These are phyloP conservation scores for Silurus asotus DNA, from an alignment of 2,113 vertebrate species.

Conservation along the genomic window DNA sequence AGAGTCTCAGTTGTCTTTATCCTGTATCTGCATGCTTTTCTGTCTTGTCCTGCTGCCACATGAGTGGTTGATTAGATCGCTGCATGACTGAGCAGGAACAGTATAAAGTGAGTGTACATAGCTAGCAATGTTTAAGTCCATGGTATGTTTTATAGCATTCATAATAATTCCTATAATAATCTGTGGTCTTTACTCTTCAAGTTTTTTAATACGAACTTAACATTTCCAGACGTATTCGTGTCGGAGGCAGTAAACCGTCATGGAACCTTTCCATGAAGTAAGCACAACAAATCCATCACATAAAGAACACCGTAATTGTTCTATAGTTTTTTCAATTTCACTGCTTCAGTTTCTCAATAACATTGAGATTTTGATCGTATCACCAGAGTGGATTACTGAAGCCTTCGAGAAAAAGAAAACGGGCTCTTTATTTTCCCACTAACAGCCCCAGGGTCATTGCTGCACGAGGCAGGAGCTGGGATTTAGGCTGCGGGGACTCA, in stretches of 20 bases:
- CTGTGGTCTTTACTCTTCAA: background rate
- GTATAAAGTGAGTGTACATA: background rate
- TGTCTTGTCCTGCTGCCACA: background rate
- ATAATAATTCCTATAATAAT: too few relatives aligned
- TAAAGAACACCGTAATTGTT: slow-evolving; percentile 17
- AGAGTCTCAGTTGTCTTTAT: background rate
- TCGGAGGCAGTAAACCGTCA: background rate
- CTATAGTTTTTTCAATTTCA: slow-evolving; percentile 21
- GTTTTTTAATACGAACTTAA: background rate
- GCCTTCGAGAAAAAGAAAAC: slow-evolving; percentile 33
- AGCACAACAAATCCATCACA: slow-evolving; percentile 29
- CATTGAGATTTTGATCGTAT: slow-evolving; percentile 21
- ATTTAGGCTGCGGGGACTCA: slow-evolving; percentile 63
- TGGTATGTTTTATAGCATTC: background rate
- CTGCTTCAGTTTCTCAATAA: slow-evolving; percentile 27
- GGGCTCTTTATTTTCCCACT: slow-evolving; percentile 43
- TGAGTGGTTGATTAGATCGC: background rate
- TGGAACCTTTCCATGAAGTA: slow-evolving; percentile 12
- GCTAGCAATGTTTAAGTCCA: background rate
- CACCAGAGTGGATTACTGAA: slow-evolving; percentile 42
- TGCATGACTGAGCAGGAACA: background rate
- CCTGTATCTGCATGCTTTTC: background rate
- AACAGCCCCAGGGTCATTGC: slow-evolving; percentile 24
- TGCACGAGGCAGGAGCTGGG: slow-evolving; percentile 55
- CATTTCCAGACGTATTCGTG: background rate